Percentiles rank a stretch among this genome's conserved stretches.
Conservation (phyloP, 2,797 vertebrate genomes). For the Xiphophorus birchmanni region DNA sequence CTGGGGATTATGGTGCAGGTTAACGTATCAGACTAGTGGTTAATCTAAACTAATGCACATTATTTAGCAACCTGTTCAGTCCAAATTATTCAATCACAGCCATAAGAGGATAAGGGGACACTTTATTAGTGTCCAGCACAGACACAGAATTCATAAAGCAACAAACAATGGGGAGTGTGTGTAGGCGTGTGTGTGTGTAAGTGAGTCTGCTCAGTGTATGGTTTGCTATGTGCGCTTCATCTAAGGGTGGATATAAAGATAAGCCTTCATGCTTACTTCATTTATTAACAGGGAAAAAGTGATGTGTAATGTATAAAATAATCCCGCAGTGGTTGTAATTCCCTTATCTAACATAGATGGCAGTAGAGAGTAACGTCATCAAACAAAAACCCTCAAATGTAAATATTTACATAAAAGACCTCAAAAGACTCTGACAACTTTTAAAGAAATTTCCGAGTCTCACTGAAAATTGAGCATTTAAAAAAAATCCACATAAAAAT, state of each 20-base stretch:
- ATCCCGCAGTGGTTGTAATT: neutral
- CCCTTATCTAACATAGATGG: conserved; percentile 22
- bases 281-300: neutral
- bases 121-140: neutral
- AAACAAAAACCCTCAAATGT: neutral
- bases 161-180: neutral
- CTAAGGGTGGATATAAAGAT: neutral
- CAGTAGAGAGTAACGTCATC: conserved; percentile 29
- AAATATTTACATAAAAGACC: neutral
- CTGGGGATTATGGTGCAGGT: conserved; percentile 59
- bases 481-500: conserved; percentile 12
- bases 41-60: conserved; percentile 69
- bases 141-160: neutral
- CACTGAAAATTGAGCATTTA: neutral
- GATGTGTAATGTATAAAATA: neutral
- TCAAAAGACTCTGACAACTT: neutral
- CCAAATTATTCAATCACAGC: conserved; percentile 20
- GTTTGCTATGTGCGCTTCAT: neutral
- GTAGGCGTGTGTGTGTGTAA: neutral
- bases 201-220: neutral
- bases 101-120: conserved; percentile 9
- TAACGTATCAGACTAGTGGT: conserved; percentile 47
- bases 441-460: neutral
- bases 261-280: neutral
- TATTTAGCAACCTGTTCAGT: conserved; percentile 52